Evolutionary conservation across 2,888 invertebrate species (phyloP), one percentile per base, ranked within the genome.

Genomic region (Eristalis tenax): DNA sequence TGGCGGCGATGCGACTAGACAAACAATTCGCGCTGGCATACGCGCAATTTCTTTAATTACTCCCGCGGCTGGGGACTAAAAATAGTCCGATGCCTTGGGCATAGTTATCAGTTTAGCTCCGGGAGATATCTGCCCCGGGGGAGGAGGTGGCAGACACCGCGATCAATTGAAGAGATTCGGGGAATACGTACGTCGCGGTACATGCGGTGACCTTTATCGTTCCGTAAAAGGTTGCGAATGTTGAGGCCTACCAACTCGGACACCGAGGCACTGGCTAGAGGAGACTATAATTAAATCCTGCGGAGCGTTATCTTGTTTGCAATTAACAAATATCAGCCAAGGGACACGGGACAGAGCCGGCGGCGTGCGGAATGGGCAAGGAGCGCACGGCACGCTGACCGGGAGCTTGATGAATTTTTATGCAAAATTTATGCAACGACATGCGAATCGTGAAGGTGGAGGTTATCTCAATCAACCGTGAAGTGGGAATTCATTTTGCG

Each of bases 381-480:
- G 13, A 15, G 26, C 38, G 65, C 38, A 32, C 32, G 5, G 35
- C 11, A 64, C 22, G 28, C 59, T 38, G 40, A 64, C 71, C 73
- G 68, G 78, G 64, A 76, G 76, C 81, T 70, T 71, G 83, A 70
- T 75, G 69, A 86, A 86, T 78, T 86, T 86, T 75, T 86, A 87
- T 87, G 83, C 83, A 87, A 83, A 87, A 87, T 87, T 76, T 87
- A 87, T 87, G 87, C 87, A 83, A 59, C 79, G 83, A 83, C 87
- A 87, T 87, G 87, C 76, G 61, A 59, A 76, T 87, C 87, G 87
- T 87, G 87, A 87, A 87, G 87, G 79, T 76, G 79, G 83, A 80
- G 87, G 87, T 83, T 87, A 87, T 87, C 87, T 87, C 83, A 87
- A 87, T 87, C 87, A 87, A 76, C 73, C 71, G 68, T 50, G 10